phyloP scores from a whole-genome alignment of 1,140 invertebrate genomes.

The Galleria mellonella region DNA sequence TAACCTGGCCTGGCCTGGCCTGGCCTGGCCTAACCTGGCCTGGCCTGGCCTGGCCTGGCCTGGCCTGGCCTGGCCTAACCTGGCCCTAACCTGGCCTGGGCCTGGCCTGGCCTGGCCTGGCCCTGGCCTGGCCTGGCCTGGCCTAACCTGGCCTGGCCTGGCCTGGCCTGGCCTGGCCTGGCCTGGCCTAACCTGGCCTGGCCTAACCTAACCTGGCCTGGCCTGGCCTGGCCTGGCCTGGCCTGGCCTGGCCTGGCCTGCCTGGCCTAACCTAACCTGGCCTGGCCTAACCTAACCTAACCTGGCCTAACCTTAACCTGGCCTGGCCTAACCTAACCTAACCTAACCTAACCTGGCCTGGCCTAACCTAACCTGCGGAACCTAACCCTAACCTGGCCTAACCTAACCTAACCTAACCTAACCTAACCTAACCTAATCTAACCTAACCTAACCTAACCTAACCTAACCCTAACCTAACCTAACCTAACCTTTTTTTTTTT shows the following conservation, averaged over 20 bases:
- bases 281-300: no score
- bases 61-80: slow-evolving; percentile 15
- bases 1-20: slow-evolving; percentile 19
- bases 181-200: slow-evolving; percentile 21
- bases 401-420: slow-evolving; percentile 14
- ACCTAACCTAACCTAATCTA: slow-evolving; percentile 14
- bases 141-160: slow-evolving; percentile 8
- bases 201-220: slow-evolving; percentile 24
- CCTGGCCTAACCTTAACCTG: slow-evolving; percentile 14
- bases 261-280: no score
- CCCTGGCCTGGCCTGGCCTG: no score
- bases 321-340: slow-evolving; percentile 21
- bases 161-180: slow-evolving; percentile 15
- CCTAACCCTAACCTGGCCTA: slow-evolving; percentile 16
- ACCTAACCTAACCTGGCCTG: slow-evolving; percentile 7
- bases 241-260: no score
- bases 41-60: slow-evolving; percentile 10
- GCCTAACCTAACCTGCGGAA: slow-evolving; percentile 15
- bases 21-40: slow-evolving; percentile 3
- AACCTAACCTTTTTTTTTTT: slow-evolving; percentile 6
- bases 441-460: slow-evolving; percentile 21
- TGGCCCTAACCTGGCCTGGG: slow-evolving; percentile 10
- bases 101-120: slow-evolving; percentile 18
- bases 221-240: slow-evolving; percentile 14
- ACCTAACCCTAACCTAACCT: slow-evolving; percentile 8